Evolutionary conservation across 1,140 invertebrate species (phyloP).

Genomic region (Zaprionus ghesquierei): DNA sequence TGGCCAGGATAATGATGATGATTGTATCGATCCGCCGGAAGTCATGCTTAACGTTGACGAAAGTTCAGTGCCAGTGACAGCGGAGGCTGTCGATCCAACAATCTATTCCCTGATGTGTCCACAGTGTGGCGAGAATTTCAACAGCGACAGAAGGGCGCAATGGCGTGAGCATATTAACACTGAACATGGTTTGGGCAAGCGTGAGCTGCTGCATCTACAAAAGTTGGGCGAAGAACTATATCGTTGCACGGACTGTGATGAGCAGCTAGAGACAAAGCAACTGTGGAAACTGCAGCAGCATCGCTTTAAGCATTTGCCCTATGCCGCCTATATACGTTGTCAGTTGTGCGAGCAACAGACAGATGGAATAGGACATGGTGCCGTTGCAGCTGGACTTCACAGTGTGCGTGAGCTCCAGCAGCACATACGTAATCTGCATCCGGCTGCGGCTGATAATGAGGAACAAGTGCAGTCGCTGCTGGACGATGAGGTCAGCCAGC

Average conservation of each 20-base stretch:
- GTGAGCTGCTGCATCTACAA: slow-evolving; percentile 54
- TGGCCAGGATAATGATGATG: slow-evolving; percentile 5
- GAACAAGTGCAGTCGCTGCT: slow-evolving; percentile 12
- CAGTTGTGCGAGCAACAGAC: slow-evolving; percentile 42
- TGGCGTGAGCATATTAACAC: slow-evolving; percentile 74
- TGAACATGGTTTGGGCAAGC: slow-evolving; percentile 51
- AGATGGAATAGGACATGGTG: background rate
- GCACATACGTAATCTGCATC: slow-evolving; percentile 52
- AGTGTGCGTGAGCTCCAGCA: slow-evolving; percentile 57
- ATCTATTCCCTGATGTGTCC: slow-evolving; percentile 61
- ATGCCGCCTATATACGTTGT: slow-evolving; percentile 67
- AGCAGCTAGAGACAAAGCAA: slow-evolving; percentile 59
- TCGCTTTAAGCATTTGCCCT: slow-evolving; percentile 67
- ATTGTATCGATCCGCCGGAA: slow-evolving; percentile 7
- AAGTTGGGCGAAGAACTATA: slow-evolving; percentile 57
- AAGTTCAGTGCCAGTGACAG: background rate
- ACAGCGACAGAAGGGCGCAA: slow-evolving; percentile 27
- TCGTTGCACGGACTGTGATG: slow-evolving; percentile 64
- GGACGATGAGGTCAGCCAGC: slow-evolving; percentile 28
- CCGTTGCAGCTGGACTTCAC: slow-evolving; percentile 38
- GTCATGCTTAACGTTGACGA: background rate
- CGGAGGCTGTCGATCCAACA: slow-evolving; percentile 13
- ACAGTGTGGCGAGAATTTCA: slow-evolving; percentile 68
- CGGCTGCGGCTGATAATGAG: slow-evolving; percentile 24
- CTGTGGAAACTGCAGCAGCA: slow-evolving; percentile 61